Conservation (phyloP, 1,140 invertebrate species). For the Lanistes nyassanus region DNA sequence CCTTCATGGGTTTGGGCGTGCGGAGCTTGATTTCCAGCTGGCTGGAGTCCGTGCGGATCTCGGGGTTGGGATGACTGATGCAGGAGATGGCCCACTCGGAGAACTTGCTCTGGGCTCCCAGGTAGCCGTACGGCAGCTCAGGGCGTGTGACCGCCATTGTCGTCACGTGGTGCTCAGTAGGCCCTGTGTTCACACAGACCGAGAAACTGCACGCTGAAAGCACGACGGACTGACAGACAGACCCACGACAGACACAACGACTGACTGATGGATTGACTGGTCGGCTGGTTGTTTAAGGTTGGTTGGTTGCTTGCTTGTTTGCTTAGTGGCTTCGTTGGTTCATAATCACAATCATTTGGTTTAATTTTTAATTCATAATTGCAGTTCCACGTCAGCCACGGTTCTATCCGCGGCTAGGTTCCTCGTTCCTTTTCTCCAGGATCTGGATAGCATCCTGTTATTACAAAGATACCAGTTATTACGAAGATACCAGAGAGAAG, state of each 20-base stretch:
- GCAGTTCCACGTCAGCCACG: too few relatives aligned
- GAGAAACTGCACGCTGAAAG: conserved; percentile 14
- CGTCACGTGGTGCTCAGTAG: not conserved
- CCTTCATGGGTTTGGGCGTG: conserved; percentile 45
- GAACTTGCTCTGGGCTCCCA: conserved; percentile 58
- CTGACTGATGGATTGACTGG: not conserved
- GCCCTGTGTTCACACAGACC: not conserved
- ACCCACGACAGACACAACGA: too few relatives aligned
- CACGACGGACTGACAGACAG: too few relatives aligned
- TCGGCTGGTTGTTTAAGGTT: not conserved
- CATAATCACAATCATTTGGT: not conserved
- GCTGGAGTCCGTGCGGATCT: conserved; percentile 33
- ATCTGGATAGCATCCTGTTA: too few relatives aligned
- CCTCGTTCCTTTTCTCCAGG: too few relatives aligned
- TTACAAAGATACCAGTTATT: too few relatives aligned
- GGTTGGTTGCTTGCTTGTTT: not conserved
- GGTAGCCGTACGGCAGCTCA: conserved; percentile 54
- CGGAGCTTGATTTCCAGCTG: conserved; percentile 55
- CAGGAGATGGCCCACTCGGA: conserved; percentile 40
- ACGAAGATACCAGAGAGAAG: too few relatives aligned
- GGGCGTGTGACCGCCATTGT: conserved; percentile 35
- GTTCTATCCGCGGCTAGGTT: too few relatives aligned
- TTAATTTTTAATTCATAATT: not conserved
- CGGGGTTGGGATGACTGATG: conserved; percentile 51
- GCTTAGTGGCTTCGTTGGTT: not conserved